Evolutionary conservation across 2,888 invertebrate genomes (phyloP).

Genomic region (Leucophora obtusa): DNA sequence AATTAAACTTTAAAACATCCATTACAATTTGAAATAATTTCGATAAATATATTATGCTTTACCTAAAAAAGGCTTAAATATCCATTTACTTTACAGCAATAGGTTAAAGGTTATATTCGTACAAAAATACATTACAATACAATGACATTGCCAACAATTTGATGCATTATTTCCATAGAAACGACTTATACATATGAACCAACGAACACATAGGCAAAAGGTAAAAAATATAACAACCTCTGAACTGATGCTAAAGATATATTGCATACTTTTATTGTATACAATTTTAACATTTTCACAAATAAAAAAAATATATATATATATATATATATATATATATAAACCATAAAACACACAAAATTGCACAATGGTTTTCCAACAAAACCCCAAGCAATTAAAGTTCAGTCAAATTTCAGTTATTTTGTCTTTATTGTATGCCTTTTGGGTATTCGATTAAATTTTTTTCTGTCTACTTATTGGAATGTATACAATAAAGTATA

Average conservation of each 20-base stretch:
- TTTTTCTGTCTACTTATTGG: background rate
- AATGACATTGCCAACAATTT: slow-evolving; percentile 17
- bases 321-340: background rate
- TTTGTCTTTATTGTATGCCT: slow-evolving; percentile 60
- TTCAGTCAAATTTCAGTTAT: slow-evolving; percentile 64
- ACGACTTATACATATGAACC: background rate
- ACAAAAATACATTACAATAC: slow-evolving; percentile 1
- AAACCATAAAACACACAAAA: background rate
- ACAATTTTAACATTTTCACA: background rate
- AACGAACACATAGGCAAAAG: background rate
- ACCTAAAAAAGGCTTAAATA: too few relatives aligned
- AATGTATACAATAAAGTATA: background rate
- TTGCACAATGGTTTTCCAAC: slow-evolving; percentile 43
- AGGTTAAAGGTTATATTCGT: background rate
- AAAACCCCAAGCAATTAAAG: slow-evolving; percentile 64
- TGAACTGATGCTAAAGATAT: slow-evolving; percentile 2
- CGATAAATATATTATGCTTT: too few relatives aligned
- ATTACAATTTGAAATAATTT: too few relatives aligned
- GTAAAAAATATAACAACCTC: background rate
- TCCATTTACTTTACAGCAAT: background rate
- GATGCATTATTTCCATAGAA: background rate
- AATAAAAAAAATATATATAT: background rate
- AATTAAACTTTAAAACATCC: too few relatives aligned
- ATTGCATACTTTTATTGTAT: background rate
- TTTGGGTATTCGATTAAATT: slow-evolving; percentile 41